Percentiles rank a stretch among this genome's conserved stretches.
These are phyloP conservation scores for Indicator indicator DNA, from an alignment of 2,113 vertebrate genomes.

Conservation along the genomic window DNA sequence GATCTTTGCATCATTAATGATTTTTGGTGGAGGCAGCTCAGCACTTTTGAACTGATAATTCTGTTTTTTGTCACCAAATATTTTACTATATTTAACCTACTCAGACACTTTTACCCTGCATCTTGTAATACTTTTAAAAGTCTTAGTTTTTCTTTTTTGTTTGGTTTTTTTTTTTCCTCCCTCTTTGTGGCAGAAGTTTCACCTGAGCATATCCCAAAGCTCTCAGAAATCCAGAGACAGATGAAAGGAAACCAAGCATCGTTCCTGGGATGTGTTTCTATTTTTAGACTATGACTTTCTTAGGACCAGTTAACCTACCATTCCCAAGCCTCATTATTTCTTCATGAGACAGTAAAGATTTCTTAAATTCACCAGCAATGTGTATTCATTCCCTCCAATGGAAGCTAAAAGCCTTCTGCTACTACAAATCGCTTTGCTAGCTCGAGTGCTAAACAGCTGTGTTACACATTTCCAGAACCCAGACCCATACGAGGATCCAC, in stretches of 20 bases:
- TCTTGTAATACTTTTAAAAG: not conserved
- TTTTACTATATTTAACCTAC: not conserved
- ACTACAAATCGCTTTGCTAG: not conserved
- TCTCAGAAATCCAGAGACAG: not conserved
- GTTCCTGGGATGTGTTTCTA: not conserved
- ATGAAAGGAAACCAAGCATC: not conserved
- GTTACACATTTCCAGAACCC: not conserved
- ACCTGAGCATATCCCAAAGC: not conserved
- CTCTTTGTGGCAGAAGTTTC: not conserved
- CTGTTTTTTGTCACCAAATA: not conserved
- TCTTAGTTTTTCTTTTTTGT: not conserved
- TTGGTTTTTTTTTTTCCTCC: not conserved
- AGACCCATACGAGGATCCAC: not conserved
- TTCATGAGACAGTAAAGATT: not conserved
- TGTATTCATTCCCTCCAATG: conserved; percentile 58
- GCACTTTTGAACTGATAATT: not conserved
- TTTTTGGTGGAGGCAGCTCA: not conserved
- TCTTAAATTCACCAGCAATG: not conserved
- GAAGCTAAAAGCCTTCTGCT: conserved; percentile 35
- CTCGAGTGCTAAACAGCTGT: not conserved
- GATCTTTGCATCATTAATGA: not conserved
- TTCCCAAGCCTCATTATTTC: not conserved
- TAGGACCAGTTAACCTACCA: not conserved
- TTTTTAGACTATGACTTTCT: not conserved
- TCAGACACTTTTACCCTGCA: not conserved